These are phyloP conservation scores for Oryzias dopingdopingensis DNA, from an alignment of 2,797 vertebrate species.

Conservation along the genomic window DNA sequence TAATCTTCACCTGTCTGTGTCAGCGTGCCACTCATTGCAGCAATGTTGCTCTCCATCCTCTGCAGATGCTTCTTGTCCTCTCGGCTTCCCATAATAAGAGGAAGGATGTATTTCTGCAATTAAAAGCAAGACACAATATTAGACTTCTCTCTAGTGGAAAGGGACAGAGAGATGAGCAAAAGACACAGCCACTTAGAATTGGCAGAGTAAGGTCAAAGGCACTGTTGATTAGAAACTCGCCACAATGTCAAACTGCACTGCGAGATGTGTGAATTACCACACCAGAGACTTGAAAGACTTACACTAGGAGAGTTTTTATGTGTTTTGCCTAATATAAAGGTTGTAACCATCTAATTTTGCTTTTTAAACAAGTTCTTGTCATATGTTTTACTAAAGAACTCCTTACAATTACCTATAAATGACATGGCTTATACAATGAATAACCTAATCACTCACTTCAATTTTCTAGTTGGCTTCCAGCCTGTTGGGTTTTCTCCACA, in stretches of 20 bases:
- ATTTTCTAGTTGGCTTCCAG: conserved; percentile 10
- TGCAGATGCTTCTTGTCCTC: conserved; percentile 99
- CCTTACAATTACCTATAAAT: conserved; percentile 19
- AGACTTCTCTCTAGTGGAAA: conserved; percentile 66
- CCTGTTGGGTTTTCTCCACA: conserved; percentile 68
- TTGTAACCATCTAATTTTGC: conserved; percentile 7
- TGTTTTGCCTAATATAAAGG: conserved; percentile 3
- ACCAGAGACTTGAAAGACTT: conserved; percentile 5
- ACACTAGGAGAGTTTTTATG: not conserved
- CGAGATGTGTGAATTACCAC: conserved; percentile 20
- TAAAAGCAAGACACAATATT: conserved; percentile 82
- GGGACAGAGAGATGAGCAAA: conserved; percentile 44
- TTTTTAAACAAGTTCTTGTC: too few species aligned
- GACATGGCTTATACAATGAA: conserved; percentile 7
- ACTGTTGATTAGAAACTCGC: conserved; percentile 50
- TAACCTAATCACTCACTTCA: conserved; percentile 17
- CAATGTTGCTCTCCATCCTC: conserved; percentile 93
- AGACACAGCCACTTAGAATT: conserved; percentile 44
- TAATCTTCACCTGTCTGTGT: conserved; percentile 99
- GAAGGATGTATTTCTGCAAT: conserved; percentile 96
- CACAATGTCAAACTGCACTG: conserved; percentile 33
- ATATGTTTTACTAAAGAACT: too few species aligned
- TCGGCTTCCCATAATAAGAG: conserved; percentile 92
- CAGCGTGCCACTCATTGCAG: conserved; percentile 98
- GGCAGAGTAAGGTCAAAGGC: conserved; percentile 39